Evolutionary conservation across 2,888 invertebrate genomes (phyloP).

Genomic region (Philaethria dido): DNA sequence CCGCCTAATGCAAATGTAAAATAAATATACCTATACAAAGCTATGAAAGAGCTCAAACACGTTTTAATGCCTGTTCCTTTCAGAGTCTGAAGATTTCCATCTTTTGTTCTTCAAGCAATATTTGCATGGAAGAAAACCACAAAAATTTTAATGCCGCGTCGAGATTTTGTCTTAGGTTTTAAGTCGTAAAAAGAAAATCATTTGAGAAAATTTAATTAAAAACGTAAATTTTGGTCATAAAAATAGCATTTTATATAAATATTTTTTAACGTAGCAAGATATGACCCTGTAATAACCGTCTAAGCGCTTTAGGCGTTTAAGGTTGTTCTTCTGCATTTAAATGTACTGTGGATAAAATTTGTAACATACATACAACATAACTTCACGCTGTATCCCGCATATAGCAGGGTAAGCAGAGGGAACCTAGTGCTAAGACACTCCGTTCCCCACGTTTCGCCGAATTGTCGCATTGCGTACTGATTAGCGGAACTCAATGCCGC

Average conservation of each 20-base stretch:
- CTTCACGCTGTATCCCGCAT: no score
- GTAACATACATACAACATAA: no score
- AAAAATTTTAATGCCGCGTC: slow-evolving; percentile 1
- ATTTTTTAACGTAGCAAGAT: neutral
- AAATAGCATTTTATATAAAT: neutral
- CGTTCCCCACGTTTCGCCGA: no score
- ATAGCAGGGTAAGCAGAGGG: no score
- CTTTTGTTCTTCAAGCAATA: slow-evolving; percentile 16
- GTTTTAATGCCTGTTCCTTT: slow-evolving; percentile 10
- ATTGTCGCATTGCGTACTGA: no score
- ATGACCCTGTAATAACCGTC: neutral
- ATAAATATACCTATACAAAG: slow-evolving; percentile 8
- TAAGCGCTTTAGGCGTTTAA: no score
- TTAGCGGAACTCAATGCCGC: no score
- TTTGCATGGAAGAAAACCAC: slow-evolving; percentile 8
- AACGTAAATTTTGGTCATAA: neutral
- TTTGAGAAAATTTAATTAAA: slow-evolving; percentile 11
- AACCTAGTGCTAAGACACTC: no score
- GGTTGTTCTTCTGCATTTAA: no score
- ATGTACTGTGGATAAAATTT: no score
- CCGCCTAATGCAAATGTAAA: neutral
- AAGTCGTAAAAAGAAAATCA: neutral
- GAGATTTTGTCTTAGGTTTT: neutral
- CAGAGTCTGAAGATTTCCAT: neutral
- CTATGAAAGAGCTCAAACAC: slow-evolving; percentile 4